Evolutionary conservation across 37 sponge, comb jelly and placozoan species (phyloP).

Genomic region (Aphrocallistes beatrix): DNA sequence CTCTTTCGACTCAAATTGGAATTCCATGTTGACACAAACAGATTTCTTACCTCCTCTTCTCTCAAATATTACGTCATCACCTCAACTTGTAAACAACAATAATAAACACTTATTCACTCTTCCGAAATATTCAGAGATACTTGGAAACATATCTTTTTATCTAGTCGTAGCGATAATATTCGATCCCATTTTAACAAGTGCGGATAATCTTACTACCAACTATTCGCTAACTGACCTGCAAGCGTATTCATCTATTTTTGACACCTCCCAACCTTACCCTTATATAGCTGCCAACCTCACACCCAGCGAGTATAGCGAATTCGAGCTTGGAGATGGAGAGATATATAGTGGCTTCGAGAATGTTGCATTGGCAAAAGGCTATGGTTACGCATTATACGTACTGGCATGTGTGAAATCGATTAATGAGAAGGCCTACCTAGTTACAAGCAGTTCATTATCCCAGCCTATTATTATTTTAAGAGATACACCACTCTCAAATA

Average conservation of each 20-base stretch:
- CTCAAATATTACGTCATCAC: neutral
- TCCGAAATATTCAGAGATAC: neutral
- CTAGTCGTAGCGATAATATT: neutral
- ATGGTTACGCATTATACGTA: neutral
- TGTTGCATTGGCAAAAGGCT: neutral
- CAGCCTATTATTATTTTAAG: neutral
- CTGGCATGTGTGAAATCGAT: neutral
- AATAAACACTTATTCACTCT: neutral
- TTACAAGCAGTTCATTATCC: neutral
- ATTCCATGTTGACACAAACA: neutral
- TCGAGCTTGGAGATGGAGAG: slow-evolving; percentile 1
- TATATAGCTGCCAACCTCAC: neutral
- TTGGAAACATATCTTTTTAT: neutral
- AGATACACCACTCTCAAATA: neutral
- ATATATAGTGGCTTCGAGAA: neutral
- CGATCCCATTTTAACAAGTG: neutral
- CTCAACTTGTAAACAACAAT: neutral
- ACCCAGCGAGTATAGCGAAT: neutral
- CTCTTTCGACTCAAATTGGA: neutral
- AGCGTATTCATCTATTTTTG: neutral
- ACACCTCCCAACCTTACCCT: neutral
- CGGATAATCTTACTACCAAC: neutral
- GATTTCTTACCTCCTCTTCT: neutral
- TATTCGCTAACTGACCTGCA: neutral
- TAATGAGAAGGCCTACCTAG: neutral